Conservation (phyloP, 2,113 vertebrate species). For the Bufo gargarizans region DNA sequence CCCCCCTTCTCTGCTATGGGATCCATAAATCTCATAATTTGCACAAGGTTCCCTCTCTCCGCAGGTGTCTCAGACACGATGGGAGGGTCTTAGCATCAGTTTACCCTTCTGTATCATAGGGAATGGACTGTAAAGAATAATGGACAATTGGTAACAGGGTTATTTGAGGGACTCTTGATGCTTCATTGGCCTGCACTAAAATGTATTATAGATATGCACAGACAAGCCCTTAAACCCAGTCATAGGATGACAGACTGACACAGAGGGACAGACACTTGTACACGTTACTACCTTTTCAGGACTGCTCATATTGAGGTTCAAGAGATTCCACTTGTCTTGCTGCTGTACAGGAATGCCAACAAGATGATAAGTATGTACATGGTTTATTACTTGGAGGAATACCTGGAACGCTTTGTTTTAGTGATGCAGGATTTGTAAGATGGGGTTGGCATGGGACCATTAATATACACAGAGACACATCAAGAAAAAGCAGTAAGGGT, state of each 20-base stretch:
- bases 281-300: slow-evolving; percentile 23
- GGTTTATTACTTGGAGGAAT: neutral
- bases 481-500: neutral
- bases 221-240: slow-evolving; percentile 1
- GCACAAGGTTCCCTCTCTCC: neutral
- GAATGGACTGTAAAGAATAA: neutral
- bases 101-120: neutral
- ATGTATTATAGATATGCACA: neutral
- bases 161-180: neutral
- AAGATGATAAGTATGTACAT: slow-evolving; percentile 7
- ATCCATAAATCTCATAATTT: neutral
- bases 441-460: neutral
- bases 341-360: slow-evolving; percentile 33
- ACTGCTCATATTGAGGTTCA: neutral
- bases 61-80: neutral
- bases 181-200: neutral
- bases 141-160: neutral
- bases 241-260: slow-evolving; percentile 25
- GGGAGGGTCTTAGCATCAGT: neutral
- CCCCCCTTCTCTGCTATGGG: too few species aligned
- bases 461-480: slow-evolving; percentile 16
- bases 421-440: neutral
- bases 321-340: slow-evolving; percentile 25
- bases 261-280: neutral
- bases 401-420: neutral